Evolutionary conservation across 1,140 invertebrate genomes (phyloP).

Genomic region (Drosophila tani): DNA sequence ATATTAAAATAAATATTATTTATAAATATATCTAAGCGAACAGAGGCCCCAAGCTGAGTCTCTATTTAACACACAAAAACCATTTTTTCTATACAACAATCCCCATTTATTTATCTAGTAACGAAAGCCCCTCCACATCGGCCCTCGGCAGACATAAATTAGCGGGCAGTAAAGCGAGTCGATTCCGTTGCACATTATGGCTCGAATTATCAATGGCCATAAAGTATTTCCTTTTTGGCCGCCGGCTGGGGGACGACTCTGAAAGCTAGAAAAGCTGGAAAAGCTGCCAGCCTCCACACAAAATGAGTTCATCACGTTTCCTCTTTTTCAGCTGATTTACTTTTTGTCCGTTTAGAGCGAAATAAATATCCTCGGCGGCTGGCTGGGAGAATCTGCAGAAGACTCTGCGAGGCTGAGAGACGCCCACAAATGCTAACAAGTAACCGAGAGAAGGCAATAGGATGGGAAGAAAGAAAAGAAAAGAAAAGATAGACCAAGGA

Average conservation of each 20-base stretch:
- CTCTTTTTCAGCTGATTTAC: constrained; percentile 27
- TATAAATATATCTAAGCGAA: no score
- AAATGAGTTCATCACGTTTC: constrained; percentile 77
- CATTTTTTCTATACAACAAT: constrained; percentile 10
- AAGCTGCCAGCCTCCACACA: constrained; percentile 41
- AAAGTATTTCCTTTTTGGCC: constrained; percentile 71
- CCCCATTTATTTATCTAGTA: constrained; percentile 35
- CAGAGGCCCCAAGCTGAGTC: no score
- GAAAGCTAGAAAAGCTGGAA: constrained; percentile 12
- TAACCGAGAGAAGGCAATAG: constrained; percentile 13
- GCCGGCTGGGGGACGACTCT: background rate
- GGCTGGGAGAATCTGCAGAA: constrained; percentile 17
- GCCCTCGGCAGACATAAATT: constrained; percentile 65
- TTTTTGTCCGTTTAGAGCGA: constrained; percentile 54
- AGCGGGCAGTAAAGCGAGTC: constrained; percentile 64
- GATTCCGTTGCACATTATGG: constrained; percentile 76
- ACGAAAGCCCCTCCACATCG: constrained; percentile 4
- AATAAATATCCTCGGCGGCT: constrained; percentile 54
- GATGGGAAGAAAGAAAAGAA: constrained; percentile 4
- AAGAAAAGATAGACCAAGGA: constrained; percentile 9
- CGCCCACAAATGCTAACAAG: constrained; percentile 76
- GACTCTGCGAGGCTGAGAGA: constrained; percentile 30
- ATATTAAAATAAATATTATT: no score
- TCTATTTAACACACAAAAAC: background rate
- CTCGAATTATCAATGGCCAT: constrained; percentile 76